These are phyloP conservation scores for Abramis brama DNA, from an alignment of 2,113 vertebrate genomes.

Conservation along the genomic window DNA sequence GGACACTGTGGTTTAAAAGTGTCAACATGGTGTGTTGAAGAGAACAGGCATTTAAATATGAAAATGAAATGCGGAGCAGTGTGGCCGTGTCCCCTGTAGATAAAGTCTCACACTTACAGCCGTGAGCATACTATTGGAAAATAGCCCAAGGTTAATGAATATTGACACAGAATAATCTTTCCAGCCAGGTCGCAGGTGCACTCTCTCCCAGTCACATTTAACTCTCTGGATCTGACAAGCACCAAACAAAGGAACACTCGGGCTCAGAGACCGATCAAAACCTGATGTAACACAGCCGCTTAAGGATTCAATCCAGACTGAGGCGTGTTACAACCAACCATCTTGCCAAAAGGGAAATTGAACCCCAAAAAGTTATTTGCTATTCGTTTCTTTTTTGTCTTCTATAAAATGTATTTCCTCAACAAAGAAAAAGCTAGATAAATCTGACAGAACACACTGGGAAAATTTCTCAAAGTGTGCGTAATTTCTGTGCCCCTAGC, in stretches of 20 bases:
- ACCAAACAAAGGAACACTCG: slow-evolving; percentile 62
- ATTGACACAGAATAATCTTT: slow-evolving; percentile 66
- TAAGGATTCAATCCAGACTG: slow-evolving; percentile 46
- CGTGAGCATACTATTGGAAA: slow-evolving; percentile 57
- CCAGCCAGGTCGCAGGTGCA: slow-evolving; percentile 67
- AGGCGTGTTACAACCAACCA: slow-evolving; percentile 32
- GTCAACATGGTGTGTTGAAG: slow-evolving; percentile 11
- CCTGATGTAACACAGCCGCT: slow-evolving; percentile 33
- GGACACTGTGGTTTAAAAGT: slow-evolving; percentile 46
- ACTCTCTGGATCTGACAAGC: slow-evolving; percentile 66
- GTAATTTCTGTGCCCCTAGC: not conserved
- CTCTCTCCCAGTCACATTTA: slow-evolving; percentile 65
- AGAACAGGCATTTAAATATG: slow-evolving; percentile 50
- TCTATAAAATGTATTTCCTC: slow-evolving; percentile 4
- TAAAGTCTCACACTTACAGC: slow-evolving; percentile 45
- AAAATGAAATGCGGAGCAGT: slow-evolving; percentile 50
- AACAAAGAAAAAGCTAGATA: not conserved
- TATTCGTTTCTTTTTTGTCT: slow-evolving; percentile 11
- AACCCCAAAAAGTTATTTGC: slow-evolving; percentile 29
- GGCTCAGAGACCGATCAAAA: slow-evolving; percentile 43
- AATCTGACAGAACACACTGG: not conserved
- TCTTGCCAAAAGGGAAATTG: slow-evolving; percentile 43
- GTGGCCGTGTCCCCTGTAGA: slow-evolving; percentile 39
- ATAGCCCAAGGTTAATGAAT: slow-evolving; percentile 64
- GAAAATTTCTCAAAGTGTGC: not conserved